phyloP scores from a whole-genome alignment of 1,140 invertebrate genomes.

The Polyergus mexicanus region DNA sequence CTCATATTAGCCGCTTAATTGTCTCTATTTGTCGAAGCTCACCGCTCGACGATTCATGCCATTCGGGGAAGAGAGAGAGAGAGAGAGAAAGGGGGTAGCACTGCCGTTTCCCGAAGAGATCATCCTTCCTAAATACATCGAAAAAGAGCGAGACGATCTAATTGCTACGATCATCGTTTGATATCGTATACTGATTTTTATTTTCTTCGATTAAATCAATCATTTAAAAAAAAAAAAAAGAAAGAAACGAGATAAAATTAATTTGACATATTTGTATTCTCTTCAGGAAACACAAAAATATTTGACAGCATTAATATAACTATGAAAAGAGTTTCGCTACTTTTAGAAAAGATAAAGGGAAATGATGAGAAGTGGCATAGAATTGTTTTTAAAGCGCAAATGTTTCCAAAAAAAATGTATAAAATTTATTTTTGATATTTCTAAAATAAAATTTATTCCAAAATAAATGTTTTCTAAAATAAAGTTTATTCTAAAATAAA shows the following conservation, averaged over 20 bases:
- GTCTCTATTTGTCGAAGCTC: constrained; percentile 81
- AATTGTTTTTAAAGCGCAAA: background rate
- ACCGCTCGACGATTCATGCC: constrained; percentile 65
- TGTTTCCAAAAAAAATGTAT: background rate
- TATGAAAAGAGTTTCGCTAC: background rate
- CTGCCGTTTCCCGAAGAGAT: constrained; percentile 2
- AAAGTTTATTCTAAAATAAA: background rate
- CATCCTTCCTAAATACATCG: background rate
- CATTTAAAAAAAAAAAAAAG: background rate
- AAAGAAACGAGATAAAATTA: background rate
- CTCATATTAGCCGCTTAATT: constrained; percentile 80
- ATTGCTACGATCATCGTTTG: background rate
- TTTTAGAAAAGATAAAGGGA: background rate
- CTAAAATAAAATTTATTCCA: background rate
- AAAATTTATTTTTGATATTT: background rate
- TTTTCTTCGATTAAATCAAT: background rate
- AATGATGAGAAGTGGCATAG: background rate
- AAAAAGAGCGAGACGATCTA: background rate
- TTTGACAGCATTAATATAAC: background rate
- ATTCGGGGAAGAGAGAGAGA: constrained; percentile 20
- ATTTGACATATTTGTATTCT: background rate
- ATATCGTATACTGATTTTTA: background rate
- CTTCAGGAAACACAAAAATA: background rate
- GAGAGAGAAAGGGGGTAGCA: background rate
- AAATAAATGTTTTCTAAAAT: background rate